phyloP scores from a whole-genome alignment of 2,113 vertebrate genomes.

The Neolamprologus falcicula region DNA sequence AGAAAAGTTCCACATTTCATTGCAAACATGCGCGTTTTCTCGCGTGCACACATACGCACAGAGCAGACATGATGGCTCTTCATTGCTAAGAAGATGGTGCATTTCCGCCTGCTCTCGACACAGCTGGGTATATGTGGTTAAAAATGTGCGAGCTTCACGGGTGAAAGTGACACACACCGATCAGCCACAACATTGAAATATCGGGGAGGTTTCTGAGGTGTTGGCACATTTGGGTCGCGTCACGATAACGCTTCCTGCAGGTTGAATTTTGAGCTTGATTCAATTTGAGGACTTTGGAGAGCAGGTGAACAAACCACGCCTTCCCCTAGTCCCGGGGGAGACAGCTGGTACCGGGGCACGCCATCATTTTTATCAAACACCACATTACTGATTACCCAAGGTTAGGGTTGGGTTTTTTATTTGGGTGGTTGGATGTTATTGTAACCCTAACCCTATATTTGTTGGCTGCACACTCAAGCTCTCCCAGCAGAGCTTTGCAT shows the following conservation, averaged over 20 bases:
- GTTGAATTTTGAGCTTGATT: not conserved
- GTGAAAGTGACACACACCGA: not conserved
- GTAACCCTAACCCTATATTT: fast-evolving
- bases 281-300: not conserved
- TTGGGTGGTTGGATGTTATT: not conserved
- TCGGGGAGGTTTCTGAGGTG: not conserved
- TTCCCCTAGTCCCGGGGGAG: fast-evolving
- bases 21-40: not conserved
- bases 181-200: not conserved
- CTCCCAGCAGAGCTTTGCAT: not conserved
- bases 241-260: not conserved
- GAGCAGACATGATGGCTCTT: not conserved
- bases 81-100: not conserved
- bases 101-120: not conserved
- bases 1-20: constrained; percentile 26
- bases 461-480: not conserved
- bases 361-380: not conserved
- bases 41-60: not conserved
- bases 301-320: not conserved
- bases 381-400: not conserved
- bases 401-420: not conserved
- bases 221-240: not conserved
- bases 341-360: no score
- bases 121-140: not conserved
- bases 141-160: not conserved